Evolutionary conservation across 2,888 invertebrate genomes (phyloP).

Genomic region (Zaprionus bogoriensis): DNA sequence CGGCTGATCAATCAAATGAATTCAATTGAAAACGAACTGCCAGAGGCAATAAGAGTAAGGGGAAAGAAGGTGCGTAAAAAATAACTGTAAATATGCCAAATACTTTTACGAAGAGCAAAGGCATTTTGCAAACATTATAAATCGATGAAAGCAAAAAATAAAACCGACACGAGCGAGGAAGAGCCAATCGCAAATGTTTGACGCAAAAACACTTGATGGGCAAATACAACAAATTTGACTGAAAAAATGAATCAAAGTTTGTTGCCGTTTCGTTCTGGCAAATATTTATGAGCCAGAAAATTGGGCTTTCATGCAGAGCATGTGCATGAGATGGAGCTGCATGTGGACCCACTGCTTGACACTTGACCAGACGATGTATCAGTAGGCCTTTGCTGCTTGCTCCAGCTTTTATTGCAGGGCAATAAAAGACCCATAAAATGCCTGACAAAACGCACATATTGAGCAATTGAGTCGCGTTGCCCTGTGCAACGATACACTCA

Average conservation of each 20-base stretch:
- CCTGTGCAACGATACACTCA: conserved; percentile 24
- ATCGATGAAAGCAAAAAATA: conserved; percentile 42
- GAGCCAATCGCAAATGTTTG: no score
- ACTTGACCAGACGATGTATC: conserved; percentile 37
- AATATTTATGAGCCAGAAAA: conserved; percentile 74
- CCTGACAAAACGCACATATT: conserved; percentile 55
- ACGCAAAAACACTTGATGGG: conserved; percentile 48
- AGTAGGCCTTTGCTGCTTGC: neutral
- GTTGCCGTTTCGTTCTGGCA: conserved; percentile 61
- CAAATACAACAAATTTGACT: conserved; percentile 36
- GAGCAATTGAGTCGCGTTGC: conserved; percentile 53
- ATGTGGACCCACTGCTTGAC: conserved; percentile 51
- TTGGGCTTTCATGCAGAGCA: conserved; percentile 47
- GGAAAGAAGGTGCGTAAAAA: conserved; percentile 5
- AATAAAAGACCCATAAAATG: conserved; percentile 67
- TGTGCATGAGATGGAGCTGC: neutral
- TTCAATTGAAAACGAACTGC: conserved; percentile 48
- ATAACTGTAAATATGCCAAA: conserved; percentile 54
- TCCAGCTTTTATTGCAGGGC: conserved; percentile 51
- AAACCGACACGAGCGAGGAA: neutral
- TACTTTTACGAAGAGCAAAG: conserved; percentile 39
- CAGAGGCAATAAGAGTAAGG: conserved; percentile 28
- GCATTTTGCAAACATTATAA: conserved; percentile 60
- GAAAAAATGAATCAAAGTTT: conserved; percentile 65
- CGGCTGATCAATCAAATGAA: conserved; percentile 61